Conservation (phyloP, 2,888 invertebrate species). For the Gortyna flavago region DNA sequence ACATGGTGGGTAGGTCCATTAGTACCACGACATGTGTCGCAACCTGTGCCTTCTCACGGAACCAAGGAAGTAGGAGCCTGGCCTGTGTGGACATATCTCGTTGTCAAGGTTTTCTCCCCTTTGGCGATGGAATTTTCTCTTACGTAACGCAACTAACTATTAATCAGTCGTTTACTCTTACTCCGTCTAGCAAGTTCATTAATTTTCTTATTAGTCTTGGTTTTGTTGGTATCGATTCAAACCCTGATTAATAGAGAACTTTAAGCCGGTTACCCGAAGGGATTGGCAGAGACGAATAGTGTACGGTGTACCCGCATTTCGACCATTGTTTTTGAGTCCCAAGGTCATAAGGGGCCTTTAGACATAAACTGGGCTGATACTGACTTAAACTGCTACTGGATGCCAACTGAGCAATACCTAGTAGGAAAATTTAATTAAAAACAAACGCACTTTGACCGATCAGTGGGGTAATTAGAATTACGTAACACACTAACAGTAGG, state of each 20-base stretch:
- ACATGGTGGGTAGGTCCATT: too few species aligned
- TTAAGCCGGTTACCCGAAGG: neutral
- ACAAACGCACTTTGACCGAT: neutral
- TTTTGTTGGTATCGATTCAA: conserved; percentile 43
- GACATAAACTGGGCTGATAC: neutral
- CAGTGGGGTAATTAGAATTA: neutral
- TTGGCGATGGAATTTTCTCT: neutral
- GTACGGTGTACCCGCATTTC: neutral
- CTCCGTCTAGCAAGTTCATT: conserved; percentile 38
- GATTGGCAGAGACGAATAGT: neutral
- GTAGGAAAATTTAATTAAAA: neutral
- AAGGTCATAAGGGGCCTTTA: neutral
- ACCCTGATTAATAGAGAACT: conserved; percentile 24
- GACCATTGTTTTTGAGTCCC: neutral
- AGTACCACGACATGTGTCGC: conserved; percentile 7
- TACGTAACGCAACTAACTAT: conserved; percentile 22
- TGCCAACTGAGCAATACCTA: neutral
- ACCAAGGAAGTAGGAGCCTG: neutral
- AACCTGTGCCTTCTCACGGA: conserved; percentile 10
- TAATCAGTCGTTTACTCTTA: conserved; percentile 42
- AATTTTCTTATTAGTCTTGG: conserved; percentile 43
- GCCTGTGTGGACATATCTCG: conserved; percentile 14
- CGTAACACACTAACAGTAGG: neutral
- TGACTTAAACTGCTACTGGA: neutral
- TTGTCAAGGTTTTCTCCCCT: neutral